Percentiles rank a stretch among this genome's conserved stretches.
Evolutionary conservation across 2,113 vertebrate genomes (phyloP).

Genomic region (Macquaria australasica): DNA sequence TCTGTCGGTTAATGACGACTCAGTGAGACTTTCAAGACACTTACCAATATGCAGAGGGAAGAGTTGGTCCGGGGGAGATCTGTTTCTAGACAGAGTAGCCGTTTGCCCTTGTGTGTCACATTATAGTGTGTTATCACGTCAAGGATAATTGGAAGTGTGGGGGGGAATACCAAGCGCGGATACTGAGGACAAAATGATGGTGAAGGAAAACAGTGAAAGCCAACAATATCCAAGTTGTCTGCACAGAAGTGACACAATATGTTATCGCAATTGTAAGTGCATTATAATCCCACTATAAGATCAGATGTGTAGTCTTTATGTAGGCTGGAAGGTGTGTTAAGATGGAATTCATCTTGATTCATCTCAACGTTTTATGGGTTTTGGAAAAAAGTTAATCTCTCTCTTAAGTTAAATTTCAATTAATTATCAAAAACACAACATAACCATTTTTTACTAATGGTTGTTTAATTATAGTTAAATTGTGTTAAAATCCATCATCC

Average conservation of each 20-base stretch:
- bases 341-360: neutral
- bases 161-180: conserved; percentile 79
- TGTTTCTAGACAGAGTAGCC: conserved; percentile 60
- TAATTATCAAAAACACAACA: neutral
- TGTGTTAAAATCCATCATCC: neutral
- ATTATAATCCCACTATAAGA: neutral
- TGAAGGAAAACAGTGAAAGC: conserved; percentile 48
- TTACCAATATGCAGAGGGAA: conserved; percentile 12
- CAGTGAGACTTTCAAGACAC: conserved; percentile 1
- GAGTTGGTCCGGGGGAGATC: conserved; percentile 50
- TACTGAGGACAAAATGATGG: conserved; percentile 60
- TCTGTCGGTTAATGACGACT: conserved; percentile 5
- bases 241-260: conserved; percentile 25
- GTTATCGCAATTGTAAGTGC: neutral
- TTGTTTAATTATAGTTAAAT: neutral
- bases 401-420: neutral
- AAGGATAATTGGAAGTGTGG: conserved; percentile 83
- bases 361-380: too few species aligned
- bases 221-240: conserved; percentile 35
- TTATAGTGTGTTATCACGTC: conserved; percentile 84
- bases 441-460: neutral
- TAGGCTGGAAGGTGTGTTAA: neutral
- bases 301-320: neutral
- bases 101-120: conserved; percentile 82
- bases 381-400: neutral